Percentiles rank a stretch among this genome's conserved stretches.
Evolutionary conservation across 2,888 invertebrate species (phyloP).

Genomic region (Lochmaea capreae): DNA sequence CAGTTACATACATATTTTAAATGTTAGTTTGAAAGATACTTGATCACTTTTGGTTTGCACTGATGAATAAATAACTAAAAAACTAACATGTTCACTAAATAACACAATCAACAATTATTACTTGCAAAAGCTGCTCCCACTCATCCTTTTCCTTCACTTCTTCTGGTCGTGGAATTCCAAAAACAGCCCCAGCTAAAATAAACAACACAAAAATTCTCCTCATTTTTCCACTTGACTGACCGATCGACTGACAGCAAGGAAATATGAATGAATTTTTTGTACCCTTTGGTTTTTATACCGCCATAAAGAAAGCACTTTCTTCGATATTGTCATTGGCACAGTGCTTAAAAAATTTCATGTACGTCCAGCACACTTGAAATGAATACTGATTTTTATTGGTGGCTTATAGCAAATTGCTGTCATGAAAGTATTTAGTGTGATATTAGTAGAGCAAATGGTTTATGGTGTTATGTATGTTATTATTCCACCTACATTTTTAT

Average conservation of each 20-base stretch:
- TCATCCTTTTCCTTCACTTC: constrained; percentile 16
- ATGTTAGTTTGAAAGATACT: not conserved
- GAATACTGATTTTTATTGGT: constrained; percentile 33
- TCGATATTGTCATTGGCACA: constrained; percentile 7
- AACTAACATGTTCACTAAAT: not conserved
- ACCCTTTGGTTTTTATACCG: constrained; percentile 38
- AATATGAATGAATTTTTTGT: constrained; percentile 35
- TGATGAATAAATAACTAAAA: too few relatives aligned
- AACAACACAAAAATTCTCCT: constrained; percentile 18
- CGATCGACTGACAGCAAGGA: constrained; percentile 8
- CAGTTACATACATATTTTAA: constrained; percentile 5
- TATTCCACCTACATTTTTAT: constrained; percentile 31
- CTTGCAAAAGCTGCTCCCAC: constrained; percentile 35
- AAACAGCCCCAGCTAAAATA: constrained; percentile 22
- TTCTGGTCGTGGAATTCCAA: constrained; percentile 28
- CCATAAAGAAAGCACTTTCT: constrained; percentile 41
- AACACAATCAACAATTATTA: constrained; percentile 18
- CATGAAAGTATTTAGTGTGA: constrained; percentile 35
- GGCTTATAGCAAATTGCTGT: constrained; percentile 32
- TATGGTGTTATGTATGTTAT: constrained; percentile 23
- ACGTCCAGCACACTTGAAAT: constrained; percentile 14
- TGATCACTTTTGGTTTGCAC: too few relatives aligned
- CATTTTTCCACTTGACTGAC: constrained; percentile 19
- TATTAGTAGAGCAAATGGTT: constrained; percentile 23
- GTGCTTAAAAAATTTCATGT: constrained; percentile 21